phyloP scores from a whole-genome alignment of 2,113 vertebrate species.

The Gila orcuttii region DNA sequence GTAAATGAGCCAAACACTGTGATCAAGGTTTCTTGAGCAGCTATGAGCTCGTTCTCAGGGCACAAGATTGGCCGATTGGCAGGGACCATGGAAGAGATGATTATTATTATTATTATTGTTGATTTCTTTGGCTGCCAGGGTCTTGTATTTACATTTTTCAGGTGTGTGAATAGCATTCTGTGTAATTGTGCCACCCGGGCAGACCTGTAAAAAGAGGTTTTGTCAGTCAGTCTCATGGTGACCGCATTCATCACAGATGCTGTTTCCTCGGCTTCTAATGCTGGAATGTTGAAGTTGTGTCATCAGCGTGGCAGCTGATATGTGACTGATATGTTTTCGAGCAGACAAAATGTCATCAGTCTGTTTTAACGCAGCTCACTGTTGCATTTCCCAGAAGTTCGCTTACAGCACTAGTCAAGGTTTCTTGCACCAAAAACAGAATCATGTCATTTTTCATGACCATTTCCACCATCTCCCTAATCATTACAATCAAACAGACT shows the following conservation, averaged over 20 bases:
- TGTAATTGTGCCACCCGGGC: slow-evolving; percentile 45
- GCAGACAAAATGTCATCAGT: slow-evolving; percentile 15
- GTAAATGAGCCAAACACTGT: slow-evolving; percentile 9
- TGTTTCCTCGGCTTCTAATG: slow-evolving; percentile 42
- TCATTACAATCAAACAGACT: slow-evolving; percentile 9
- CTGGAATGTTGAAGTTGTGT: slow-evolving; percentile 15
- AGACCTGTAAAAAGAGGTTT: slow-evolving; percentile 37
- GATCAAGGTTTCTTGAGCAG: slow-evolving; percentile 40
- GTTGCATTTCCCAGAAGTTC: slow-evolving; percentile 3
- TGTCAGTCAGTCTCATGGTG: slow-evolving; percentile 32
- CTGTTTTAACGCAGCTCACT: slow-evolving; percentile 16
- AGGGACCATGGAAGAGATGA: slow-evolving; percentile 31
- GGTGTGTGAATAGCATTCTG: slow-evolving; percentile 50
- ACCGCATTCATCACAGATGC: slow-evolving; percentile 40
- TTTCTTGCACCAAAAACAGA: not conserved
- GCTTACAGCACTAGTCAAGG: not conserved
- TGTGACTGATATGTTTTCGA: slow-evolving; percentile 33
- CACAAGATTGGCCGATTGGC: slow-evolving; percentile 41
- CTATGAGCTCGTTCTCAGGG: slow-evolving; percentile 25
- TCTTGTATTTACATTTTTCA: slow-evolving; percentile 44
- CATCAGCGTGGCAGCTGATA: not conserved
- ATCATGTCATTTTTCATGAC: not conserved
- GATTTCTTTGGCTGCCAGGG: slow-evolving; percentile 33
- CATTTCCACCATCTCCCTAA: not conserved
- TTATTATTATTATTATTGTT: slow-evolving; percentile 38